A percentile compares a stretch with the other conserved stretches of the same genome.
Conservation (phyloP, 30 jellyfish, hydroid and myxozoan genomes). For the Mastigias papua region DNA sequence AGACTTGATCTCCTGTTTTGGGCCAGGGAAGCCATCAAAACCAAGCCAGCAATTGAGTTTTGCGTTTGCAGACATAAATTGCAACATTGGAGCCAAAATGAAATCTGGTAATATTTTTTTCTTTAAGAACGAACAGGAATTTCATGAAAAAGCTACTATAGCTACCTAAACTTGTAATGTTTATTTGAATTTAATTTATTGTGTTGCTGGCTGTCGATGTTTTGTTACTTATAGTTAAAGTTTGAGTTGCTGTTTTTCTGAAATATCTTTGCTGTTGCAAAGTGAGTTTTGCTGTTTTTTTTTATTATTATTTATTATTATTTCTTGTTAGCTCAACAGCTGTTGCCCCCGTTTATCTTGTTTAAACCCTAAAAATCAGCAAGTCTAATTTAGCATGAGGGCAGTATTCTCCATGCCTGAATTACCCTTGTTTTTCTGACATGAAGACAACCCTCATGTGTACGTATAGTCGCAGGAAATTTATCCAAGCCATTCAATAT, state of each 20-base stretch:
- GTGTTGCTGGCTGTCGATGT: background rate
- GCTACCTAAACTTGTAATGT: background rate
- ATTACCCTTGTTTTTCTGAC: no score
- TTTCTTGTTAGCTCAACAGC: background rate
- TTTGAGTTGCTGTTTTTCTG: background rate
- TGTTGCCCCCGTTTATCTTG: background rate
- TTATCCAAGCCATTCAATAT: background rate
- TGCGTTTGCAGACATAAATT: constrained; percentile 22
- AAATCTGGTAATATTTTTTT: background rate
- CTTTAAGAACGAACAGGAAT: constrained; percentile 3
- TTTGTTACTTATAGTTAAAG: background rate
- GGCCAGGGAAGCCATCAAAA: constrained; percentile 13
- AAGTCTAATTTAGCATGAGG: background rate
- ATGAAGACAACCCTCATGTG: no score
- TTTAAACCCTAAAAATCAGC: background rate
- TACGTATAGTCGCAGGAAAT: background rate
- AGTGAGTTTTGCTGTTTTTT: background rate
- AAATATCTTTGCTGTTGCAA: background rate
- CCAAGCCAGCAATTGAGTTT: background rate
- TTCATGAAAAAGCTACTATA: background rate
- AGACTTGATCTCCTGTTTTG: no score
- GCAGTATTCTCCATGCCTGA: background rate
- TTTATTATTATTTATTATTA: no score
- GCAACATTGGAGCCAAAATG: background rate
- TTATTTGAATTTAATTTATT: background rate